Base-by-base conservation (phyloP, 2,888 invertebrate species). In the Sesia apiformis region DNA sequence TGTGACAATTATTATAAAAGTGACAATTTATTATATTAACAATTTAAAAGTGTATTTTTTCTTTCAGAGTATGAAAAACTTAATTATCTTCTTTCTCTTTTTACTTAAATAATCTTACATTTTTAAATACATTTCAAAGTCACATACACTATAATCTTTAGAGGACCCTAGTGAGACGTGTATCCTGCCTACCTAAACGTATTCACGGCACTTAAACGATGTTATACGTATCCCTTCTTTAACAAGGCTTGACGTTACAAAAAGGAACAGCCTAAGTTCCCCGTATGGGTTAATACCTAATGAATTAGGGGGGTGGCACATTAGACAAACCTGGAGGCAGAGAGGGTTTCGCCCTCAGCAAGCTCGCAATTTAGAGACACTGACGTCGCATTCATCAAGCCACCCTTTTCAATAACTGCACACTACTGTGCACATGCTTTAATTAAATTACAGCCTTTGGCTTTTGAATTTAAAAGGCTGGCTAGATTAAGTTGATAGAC, bases 181-280 rank as follows among this genome's bases (percentile, higher is more conserved):
- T 39, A 51, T 55, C 23, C 39, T 5, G 57, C 49, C 69, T 69
- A 73, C 69, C 67, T 66, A 65, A 65, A 68, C 69, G 62, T 63
- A 65, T 61, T 58, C 61, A 66, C 61, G 70, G 76, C 74, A 74
- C 69, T 69, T 67, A 63, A 69, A 65, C 62, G 72, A 70, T 67
- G 72, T 67, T 66, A 63, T 57, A 57, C 63, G 66, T 66, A 52
- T 54, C 51, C 69, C 67, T 75, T 76, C 74, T 71, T 62, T 7
- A 46, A 46, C 46, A 66, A 63, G 67, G 69, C 66, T 64, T 64
- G 58, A 59, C 58, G 58, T 62, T 42, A 40, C 52, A 53, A 55
- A 53, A 8, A 66, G 65, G 69, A 66, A 73, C 67, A 65, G 67
- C 67, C 72, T 78, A 80, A 74, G 72, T 72, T 69, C 76, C 76